Base-by-base conservation (phyloP, 2,113 vertebrate genomes). In the Phalacrocorax carbo region DNA sequence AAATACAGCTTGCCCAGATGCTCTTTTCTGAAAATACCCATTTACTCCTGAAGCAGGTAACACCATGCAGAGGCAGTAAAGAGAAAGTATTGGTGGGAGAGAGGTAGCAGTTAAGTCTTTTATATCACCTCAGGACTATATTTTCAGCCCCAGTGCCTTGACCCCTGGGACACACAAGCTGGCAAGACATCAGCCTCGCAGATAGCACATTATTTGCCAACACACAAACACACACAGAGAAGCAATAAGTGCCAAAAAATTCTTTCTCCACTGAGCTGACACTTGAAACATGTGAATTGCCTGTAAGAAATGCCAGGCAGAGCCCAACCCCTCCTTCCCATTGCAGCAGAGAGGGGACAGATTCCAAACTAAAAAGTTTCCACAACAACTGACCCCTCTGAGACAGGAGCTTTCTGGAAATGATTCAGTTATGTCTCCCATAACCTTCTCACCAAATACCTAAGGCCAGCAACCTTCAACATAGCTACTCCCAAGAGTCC, bases 161-260 rank as follows among this genome's bases (percentile, higher is more conserved):
- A 4, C 3, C 11, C 21, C 32, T 46, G 18, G 22, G 66, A 12
- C 70, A 71, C 2, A 1, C 30, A 27, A 32, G 23, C 8, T 3
- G 0, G 49, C 3, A 2, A 6, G 32, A 58, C 30, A 60, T 36
- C 61, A 66, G 23, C 69, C n/a, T 71, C 0, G 0, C 22, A 93
- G 73, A 79, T 49, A 32, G 14, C 30, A 4, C 8, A 0, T 36
- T 49, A 38, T 78, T 34, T 3, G 3, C 44, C 77, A 86, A 26
- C 19, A 27, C 62, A 44, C 30, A 44, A 64, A 57, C 42, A 62
- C 34, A 54, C 44, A 48, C 32, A 66, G 44, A 66, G 44, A n/a
- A 78, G 58, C 42, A 90, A 84, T n/a, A 86, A 76, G 40, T 44
- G 83, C 57, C 80, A 96, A 84, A 92, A 88, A 40, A 66, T 58